Base-by-base conservation (phyloP, 2,888 invertebrate species). In the Endomychus coccineus region DNA sequence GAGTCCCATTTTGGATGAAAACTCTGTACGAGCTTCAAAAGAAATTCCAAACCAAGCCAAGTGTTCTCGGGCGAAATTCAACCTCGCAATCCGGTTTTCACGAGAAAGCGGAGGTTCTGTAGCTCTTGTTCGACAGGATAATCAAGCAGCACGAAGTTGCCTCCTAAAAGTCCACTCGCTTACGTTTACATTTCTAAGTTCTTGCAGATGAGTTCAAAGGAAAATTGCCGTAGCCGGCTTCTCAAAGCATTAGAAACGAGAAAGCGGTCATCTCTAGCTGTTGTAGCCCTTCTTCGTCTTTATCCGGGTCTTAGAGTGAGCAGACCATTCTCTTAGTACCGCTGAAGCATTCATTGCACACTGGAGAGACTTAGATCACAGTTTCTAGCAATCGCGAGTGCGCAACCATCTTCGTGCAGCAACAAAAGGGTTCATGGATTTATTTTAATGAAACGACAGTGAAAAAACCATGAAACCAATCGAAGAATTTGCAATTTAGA, bases 141-240 rank as follows among this genome's bases (percentile, higher is more conserved):
- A 19, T 19, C 19, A 5, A 25, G 12, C n/a, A 25, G 25, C 25
- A 11, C 10, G 25, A 25, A 25, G 25, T 19, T 5, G 5, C 19
- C 19, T 19, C 19, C 19, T 7, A 19, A 19, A 5, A 6, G 19
- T 19, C 36, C 30, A 36, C 23, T 36, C 28, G 28, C 21, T 35
- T 35, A 28, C 13, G 36, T 35, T 28, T 21, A 35, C 35, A 28
- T 34, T 34, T 27, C 27, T 34, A 25, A 34, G 27, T 27, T 12
- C 13, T 22, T 16, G 22, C n/a, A 24, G 16, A 35, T 36, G n/a
- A 29, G 5, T 19, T 19, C 19, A 7, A 19, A 19, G 19, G 19
- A 7, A 19, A 19, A 19, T 19, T 7, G 7, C 19, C 19, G 19
- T 19, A 19, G 7, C 19, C 19, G 7, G 19, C 6, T 19, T 19